A percentile compares a stretch with the other conserved stretches of the same genome.
These are phyloP conservation scores for Pristionchus mayeri DNA, from an alignment of 2,888 invertebrate species.

Conservation along the genomic window DNA sequence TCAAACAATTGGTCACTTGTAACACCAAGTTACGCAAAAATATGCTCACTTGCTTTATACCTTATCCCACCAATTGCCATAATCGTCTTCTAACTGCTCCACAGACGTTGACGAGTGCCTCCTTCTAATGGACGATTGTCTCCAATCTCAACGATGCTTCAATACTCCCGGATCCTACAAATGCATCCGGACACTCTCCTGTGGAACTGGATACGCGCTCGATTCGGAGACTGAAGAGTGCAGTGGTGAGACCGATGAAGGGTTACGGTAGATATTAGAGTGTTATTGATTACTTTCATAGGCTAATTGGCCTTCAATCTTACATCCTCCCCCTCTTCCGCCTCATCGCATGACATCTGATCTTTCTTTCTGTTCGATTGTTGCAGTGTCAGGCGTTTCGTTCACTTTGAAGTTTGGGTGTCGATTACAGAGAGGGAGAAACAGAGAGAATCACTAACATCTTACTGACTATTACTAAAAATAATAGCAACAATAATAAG, in stretches of 20 bases:
- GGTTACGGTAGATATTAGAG: background rate
- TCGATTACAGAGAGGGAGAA: background rate
- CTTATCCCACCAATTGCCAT: too few relatives aligned
- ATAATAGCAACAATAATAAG: background rate
- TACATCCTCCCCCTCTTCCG: background rate
- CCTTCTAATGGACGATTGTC: constrained; percentile 71
- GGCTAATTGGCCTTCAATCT: background rate
- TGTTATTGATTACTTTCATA: background rate
- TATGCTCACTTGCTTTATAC: too few relatives aligned
- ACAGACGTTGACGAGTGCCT: constrained; percentile 75
- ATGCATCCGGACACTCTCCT: constrained; percentile 88
- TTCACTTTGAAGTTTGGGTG: constrained; percentile 11
- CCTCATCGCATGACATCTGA: constrained; percentile 7
- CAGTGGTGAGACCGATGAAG: constrained; percentile 82
- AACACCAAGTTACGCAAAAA: too few relatives aligned
- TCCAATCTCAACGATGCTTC: constrained; percentile 74
- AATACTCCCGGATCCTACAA: constrained; percentile 82
- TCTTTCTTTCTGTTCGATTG: constrained; percentile 10
- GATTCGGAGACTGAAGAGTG: constrained; percentile 90
- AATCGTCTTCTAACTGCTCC: too few relatives aligned
- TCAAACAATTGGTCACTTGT: too few relatives aligned
- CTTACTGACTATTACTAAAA: background rate
- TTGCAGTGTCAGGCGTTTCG: constrained; percentile 31
- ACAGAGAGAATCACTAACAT: background rate
- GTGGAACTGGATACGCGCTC: constrained; percentile 94